Conservation (phyloP, 2,113 vertebrate species). For the Gobius niger region DNA sequence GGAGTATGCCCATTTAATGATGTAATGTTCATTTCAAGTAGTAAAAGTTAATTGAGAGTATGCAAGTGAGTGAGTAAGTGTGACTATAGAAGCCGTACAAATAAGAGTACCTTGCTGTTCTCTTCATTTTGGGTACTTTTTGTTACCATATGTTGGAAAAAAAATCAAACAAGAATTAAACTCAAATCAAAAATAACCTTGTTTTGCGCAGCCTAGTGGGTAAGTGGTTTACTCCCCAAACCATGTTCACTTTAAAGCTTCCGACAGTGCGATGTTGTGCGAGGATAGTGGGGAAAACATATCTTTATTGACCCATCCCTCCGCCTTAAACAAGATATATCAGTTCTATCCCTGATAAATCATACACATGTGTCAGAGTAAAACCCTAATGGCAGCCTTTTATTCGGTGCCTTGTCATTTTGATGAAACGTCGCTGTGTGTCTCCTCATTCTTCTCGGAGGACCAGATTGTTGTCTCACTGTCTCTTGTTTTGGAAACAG, state of each 20-base stretch:
- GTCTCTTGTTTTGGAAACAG: slow-evolving; percentile 1
- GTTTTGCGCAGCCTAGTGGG: too few relatives aligned
- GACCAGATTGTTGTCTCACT: slow-evolving; percentile 1
- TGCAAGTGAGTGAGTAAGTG: too few relatives aligned
- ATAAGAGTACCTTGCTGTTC: too few relatives aligned
- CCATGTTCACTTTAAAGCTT: not conserved
- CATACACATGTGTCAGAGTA: slow-evolving; percentile 7
- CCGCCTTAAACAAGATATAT: slow-evolving; percentile 1
- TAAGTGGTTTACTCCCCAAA: not conserved
- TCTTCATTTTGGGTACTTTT: too few relatives aligned
- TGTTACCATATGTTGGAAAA: too few relatives aligned
- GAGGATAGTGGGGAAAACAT: not conserved
- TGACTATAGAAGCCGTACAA: too few relatives aligned
- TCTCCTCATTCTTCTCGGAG: slow-evolving; percentile 1
- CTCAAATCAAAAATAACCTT: too few relatives aligned
- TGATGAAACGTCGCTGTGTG: slow-evolving; percentile 3
- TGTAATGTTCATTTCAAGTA: too few relatives aligned
- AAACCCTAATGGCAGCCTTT: slow-evolving; percentile 10
- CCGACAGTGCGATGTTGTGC: not conserved
- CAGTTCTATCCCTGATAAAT: slow-evolving; percentile 7
- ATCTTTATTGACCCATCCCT: slow-evolving; percentile 7
- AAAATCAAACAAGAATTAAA: too few relatives aligned
- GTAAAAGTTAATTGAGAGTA: too few relatives aligned
- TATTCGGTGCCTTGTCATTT: slow-evolving; percentile 10
- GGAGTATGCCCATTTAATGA: too few relatives aligned